These are phyloP conservation scores for Ariopsis seemanni DNA, from an alignment of 2,113 vertebrate species.

Conservation along the genomic window DNA sequence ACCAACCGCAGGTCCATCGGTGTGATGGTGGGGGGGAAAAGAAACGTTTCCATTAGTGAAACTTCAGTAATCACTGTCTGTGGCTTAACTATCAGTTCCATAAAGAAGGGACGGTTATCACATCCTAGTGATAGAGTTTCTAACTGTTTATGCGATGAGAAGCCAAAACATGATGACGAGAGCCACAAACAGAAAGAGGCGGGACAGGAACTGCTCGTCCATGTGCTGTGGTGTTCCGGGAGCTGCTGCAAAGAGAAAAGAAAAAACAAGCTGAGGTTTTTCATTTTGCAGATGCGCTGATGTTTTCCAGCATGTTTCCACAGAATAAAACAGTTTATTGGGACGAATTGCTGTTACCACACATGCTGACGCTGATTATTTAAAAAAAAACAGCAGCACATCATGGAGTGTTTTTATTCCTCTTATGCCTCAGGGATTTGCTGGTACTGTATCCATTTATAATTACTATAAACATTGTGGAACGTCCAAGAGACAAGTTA, in stretches of 20 bases:
- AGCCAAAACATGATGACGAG: conserved; percentile 99
- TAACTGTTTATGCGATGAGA: conserved; percentile 83
- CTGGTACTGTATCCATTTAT: background rate
- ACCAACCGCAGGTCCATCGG: background rate
- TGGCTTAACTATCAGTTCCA: background rate
- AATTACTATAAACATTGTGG: background rate
- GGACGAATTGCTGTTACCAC: too few relatives aligned
- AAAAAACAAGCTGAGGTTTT: background rate
- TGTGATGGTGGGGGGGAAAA: background rate
- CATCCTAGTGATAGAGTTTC: background rate
- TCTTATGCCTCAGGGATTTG: background rate
- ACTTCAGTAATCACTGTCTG: conserved; percentile 4
- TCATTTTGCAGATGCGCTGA: background rate
- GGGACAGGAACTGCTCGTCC: conserved; percentile 97
- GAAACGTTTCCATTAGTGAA: conserved; percentile 13
- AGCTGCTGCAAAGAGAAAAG: conserved; percentile 73
- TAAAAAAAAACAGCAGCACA: too few relatives aligned
- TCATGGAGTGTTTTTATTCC: too few relatives aligned
- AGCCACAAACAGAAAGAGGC: conserved; percentile 96
- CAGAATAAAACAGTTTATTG: background rate
- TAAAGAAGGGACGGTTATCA: background rate
- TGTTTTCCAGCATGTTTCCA: background rate
- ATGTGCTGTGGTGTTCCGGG: conserved; percentile 94
- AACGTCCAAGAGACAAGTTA: background rate
- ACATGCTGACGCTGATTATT: too few relatives aligned